Evolutionary conservation across 2,888 invertebrate species (phyloP).

Genomic region (Tetramorium bicarinatum): DNA sequence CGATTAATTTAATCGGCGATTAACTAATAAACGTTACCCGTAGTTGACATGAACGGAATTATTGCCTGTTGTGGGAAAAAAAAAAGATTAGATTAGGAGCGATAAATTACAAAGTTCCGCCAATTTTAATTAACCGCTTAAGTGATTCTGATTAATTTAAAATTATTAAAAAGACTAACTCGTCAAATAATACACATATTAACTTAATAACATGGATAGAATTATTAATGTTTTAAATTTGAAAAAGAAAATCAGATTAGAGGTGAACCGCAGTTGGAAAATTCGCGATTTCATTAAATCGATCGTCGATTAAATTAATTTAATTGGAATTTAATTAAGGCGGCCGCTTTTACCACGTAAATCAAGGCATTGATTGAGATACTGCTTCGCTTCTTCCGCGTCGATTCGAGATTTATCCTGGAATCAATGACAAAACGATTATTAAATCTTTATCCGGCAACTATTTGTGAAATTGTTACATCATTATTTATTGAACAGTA

Average conservation of each 20-base stretch:
- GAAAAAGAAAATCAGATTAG: background rate
- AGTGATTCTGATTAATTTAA: background rate
- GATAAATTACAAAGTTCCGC: background rate
- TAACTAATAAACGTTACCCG: background rate
- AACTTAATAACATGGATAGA: background rate
- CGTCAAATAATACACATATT: background rate
- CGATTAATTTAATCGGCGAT: background rate
- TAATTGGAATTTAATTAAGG: background rate
- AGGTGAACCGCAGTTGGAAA: background rate
- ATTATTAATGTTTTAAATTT: background rate
- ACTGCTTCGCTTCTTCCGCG: background rate
- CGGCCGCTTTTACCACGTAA: background rate
- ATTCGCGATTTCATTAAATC: background rate
- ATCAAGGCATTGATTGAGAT: background rate
- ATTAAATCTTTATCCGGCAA: background rate
- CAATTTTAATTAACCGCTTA: background rate
- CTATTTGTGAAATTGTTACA: background rate
- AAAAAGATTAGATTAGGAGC: background rate
- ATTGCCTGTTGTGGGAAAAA: background rate
- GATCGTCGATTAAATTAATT: background rate
- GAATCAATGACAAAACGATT: background rate
- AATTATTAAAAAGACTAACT: background rate
- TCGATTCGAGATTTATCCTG: slow-evolving; percentile 23
- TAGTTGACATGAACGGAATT: background rate
- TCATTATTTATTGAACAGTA: background rate